phyloP scores from a whole-genome alignment of 2,113 vertebrate species.

The Erinaceus europaeus region DNA sequence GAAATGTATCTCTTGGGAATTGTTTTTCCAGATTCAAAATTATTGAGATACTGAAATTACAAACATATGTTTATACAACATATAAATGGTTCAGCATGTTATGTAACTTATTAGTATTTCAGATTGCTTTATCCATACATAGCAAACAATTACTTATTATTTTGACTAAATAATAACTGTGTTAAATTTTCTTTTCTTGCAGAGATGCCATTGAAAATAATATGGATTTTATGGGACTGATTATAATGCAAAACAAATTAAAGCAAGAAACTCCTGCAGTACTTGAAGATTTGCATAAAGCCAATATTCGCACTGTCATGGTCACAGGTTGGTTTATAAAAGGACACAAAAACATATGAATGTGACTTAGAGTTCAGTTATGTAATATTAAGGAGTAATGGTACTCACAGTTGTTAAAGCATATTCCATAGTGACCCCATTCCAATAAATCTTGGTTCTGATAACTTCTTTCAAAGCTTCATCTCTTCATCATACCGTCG shows the following conservation, averaged over 20 bases:
- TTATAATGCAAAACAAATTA: conserved; percentile 99
- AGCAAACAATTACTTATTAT: conserved; percentile 17
- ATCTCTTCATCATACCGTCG: too few relatives aligned
- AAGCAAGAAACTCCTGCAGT: conserved; percentile 94
- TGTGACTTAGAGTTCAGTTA: not conserved
- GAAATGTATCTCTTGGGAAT: not conserved
- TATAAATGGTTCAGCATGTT: conserved; percentile 12
- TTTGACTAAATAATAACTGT: conserved; percentile 25
- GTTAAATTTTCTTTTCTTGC: conserved; percentile 58
- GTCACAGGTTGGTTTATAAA: conserved; percentile 90
- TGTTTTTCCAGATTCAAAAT: conserved; percentile 18
- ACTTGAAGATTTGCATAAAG: conserved; percentile 91
- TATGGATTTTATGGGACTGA: conserved; percentile 97
- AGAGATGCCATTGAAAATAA: conserved; percentile 95
- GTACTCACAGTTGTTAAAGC: conserved; percentile 10
- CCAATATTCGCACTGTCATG: conserved; percentile 97
- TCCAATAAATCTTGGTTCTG: not conserved
- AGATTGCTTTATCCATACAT: conserved; percentile 20
- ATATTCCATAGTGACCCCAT: not conserved
- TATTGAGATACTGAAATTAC: not conserved
- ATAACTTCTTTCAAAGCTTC: not conserved
- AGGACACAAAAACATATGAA: not conserved
- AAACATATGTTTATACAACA: conserved; percentile 17
- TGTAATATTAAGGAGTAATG: not conserved
- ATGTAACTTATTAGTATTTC: conserved; percentile 29